Evolutionary conservation across 2,113 vertebrate genomes (phyloP), one percentile per base, ranked within the genome.

Genomic region (Scomber scombrus): DNA sequence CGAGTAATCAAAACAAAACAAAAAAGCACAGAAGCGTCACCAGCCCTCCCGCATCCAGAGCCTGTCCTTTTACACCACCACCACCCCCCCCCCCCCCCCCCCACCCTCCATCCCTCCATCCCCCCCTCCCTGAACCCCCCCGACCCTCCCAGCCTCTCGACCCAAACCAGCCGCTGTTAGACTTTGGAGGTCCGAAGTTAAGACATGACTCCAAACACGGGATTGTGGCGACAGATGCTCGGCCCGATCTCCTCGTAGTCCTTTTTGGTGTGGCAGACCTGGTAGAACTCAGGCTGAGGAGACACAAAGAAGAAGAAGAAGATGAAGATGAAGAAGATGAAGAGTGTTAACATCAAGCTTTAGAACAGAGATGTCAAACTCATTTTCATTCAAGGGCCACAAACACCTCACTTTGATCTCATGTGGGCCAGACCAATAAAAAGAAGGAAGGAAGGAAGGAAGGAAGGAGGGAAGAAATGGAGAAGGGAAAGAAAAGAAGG

Each of bases 201-300:
- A 75, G 97, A 99, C 98, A 99, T 99, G 91, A 99, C 98, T 89
- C 98, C 98, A 76, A 99, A 99, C 85, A 99, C 98, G n/a, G 98
- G 98, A 93, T 99, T 99, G 95, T 99, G 98, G 94, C 97, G 98
- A 93, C 98, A 99, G 95, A 99, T 99, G 96, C 98, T 99, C 84
- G 98, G 98, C 88, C 98, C 98, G 80, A 98, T 98, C 95, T 99
- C 98, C 90, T 99, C 98, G 88, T 99, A 99, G 93, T 99, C 98
- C 91, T 99, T 99, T 95, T 99, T 99, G 96, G 98, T 99, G 95
- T 99, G 98, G 95, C 98, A 99, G 75, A 99, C 98, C 95, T 99
- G 98, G 96, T 99, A 99, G 94, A 99, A 99, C 94, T 99, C 98
- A 49, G 98, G 98, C 98, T 99, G 94, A 13, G 88, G 92, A 66